phyloP scores from a whole-genome alignment of 2,113 vertebrate genomes.

The Azemiops feae region DNA sequence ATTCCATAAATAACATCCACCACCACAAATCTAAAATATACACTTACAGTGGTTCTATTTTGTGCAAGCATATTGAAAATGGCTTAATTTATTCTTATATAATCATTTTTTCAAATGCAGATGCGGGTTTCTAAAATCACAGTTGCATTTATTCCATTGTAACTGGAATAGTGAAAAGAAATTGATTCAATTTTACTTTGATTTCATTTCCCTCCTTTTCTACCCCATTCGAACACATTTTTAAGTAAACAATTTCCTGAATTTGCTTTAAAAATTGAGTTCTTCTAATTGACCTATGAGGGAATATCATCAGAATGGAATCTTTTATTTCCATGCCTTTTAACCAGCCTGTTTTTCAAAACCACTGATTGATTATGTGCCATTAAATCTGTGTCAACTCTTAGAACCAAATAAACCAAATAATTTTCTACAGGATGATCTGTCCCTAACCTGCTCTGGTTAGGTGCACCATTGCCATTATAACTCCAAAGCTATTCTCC shows the following conservation, averaged over 20 bases:
- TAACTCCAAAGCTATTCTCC: neutral
- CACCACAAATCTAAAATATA: neutral
- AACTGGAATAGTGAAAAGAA: neutral
- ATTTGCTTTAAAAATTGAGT: conserved; percentile 1
- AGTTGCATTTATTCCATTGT: neutral
- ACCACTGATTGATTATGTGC: neutral
- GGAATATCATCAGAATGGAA: neutral
- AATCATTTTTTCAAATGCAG: neutral
- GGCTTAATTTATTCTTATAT: neutral
- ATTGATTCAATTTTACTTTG: neutral
- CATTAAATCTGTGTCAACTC: neutral
- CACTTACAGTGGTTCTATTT: neutral
- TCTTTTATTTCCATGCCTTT: neutral
- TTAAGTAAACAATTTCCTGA: neutral
- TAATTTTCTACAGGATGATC: neutral
- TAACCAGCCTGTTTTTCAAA: neutral
- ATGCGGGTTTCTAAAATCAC: neutral
- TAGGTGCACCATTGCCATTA: neutral
- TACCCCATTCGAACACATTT: neutral
- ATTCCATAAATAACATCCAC: neutral
- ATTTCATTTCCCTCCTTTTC: neutral
- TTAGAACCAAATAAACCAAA: neutral
- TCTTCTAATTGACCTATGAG: neutral
- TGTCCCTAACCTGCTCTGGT: neutral
- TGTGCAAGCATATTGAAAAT: neutral